A percentile compares a stretch with the other conserved stretches of the same genome.
Conservation (phyloP, 1,140 invertebrate species). For the Yoshiicerus persimilis region DNA sequence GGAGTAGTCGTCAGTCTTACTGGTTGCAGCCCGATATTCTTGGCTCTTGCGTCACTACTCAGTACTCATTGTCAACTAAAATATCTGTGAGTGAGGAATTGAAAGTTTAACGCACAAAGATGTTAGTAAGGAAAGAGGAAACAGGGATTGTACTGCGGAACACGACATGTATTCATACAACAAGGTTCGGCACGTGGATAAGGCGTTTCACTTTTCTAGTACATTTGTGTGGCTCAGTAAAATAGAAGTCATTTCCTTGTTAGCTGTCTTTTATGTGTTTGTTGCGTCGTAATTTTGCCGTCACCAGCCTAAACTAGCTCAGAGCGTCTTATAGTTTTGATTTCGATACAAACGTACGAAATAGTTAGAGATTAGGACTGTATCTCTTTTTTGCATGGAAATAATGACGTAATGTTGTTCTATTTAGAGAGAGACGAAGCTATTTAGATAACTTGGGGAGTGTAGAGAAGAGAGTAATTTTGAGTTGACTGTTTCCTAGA, state of each 20-base stretch:
- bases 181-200: neutral
- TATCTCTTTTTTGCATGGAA: neutral
- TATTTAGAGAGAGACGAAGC: neutral
- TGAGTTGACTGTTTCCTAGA: too few species aligned
- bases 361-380: neutral
- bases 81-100: neutral
- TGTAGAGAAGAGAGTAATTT: too few species aligned
- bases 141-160: too few species aligned
- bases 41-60: neutral
- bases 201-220: neutral
- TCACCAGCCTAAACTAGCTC: neutral
- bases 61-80: neutral
- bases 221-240: neutral
- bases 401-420: neutral
- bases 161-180: too few species aligned
- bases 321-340: too few species aligned
- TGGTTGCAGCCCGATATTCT: neutral
- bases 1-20: too few species aligned
- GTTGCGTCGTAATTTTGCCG: neutral
- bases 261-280: neutral
- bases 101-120: neutral
- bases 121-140: too few species aligned
- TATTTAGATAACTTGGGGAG: neutral
- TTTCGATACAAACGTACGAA: neutral
- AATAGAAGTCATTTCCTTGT: neutral